Base-by-base conservation (phyloP, 2,797 vertebrate genomes). In the Lemur catta region DNA sequence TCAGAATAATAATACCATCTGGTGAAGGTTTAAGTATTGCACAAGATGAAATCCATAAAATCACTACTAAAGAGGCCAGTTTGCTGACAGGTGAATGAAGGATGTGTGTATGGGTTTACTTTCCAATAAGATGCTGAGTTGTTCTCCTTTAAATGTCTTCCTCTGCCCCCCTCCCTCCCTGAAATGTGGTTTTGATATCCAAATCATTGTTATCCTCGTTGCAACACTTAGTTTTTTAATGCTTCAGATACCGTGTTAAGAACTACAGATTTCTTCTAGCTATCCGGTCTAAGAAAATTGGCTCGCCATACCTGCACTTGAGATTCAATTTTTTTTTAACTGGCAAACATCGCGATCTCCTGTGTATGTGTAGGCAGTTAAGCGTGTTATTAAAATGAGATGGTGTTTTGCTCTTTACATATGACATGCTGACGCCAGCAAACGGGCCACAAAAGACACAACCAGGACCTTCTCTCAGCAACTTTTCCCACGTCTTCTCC, bases 311-410 rank as follows among this genome's bases (percentile, higher is more conserved):
- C 84, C 84, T 93, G 91, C 57, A 11, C 24, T 95, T 85, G 91
- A 94, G 87, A 96, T 78, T 75, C 72, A 87, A 67, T 63, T 94
- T 89, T 85, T 46, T 95, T 94, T 90, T 2, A 96, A 94, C 95
- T 94, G 95, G 94, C 26, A 67, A 89, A 92, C 95, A 84, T 63
- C 89, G 55, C 3, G 22, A 84, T 94, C 97, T 95, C 95, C 59
- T 93, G 92, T 84, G 91, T 82, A 89, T 35, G 38, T 20, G 28
- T 20, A 93, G 94, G 79, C 88, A 95, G 76, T 84, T 97, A 93
- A 92, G 88, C 48, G 65, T 84, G 91, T 94, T 98, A 98, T 98
- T 98, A 98, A 97, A 96, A 95, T 74, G 86, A 96, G 95, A 98
- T 96, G 97, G 52, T 96, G 93, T 91, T 98, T 98, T 97, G 71